Evolutionary conservation across 2,113 vertebrate genomes (phyloP), one percentile per base, ranked within the genome.

Genomic region (Microcebus griseorufus): DNA sequence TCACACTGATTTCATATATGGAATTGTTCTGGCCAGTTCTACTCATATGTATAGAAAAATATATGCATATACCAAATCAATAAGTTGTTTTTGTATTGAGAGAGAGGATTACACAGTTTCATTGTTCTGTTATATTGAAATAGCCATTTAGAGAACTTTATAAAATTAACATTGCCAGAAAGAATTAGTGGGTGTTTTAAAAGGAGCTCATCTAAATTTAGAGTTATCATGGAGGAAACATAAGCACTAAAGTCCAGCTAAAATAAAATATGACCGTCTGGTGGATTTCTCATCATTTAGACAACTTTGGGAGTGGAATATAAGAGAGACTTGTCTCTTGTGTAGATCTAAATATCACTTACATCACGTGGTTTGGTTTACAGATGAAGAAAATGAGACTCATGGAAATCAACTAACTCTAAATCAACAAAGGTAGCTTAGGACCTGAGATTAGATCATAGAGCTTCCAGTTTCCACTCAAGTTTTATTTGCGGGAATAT

Each of bases 41-140:
- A 58, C 20, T 64, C 27, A 16, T 55, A 48, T 83, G 14, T 10
- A 6, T 34, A 22, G 10, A 81, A 58, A 58, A 17, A 51, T 51
- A 22, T 20, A 37, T 7, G 55, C 37, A 32, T 27, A 29, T 20
- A 65, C 64, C 64, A 65, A 25, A 51, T 80, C 37, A 90, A 73
- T 79, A 37, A 42, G 69, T 83, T 92, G 10, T 37, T 93, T 89
- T 89, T 67, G 69, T 4, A 93, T 8, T 0, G 14, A 42, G 27
- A 58, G 11, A 86, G 18, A 92, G 2, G 13, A 85, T 89, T 42
- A 64, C 6, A 32, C 9, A 80, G 1, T 25, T 39, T 64, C 8
- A 53, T 65, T 58, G 42, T 93, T 96, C 92, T 79, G 82, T 78
- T 93, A 42, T 92, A 70, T 45, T 90, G 69, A 95, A 72, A 29